Evolutionary conservation across 2,797 vertebrate species (phyloP), one percentile per base, ranked within the genome.

Genomic region (Characodon lateralis): DNA sequence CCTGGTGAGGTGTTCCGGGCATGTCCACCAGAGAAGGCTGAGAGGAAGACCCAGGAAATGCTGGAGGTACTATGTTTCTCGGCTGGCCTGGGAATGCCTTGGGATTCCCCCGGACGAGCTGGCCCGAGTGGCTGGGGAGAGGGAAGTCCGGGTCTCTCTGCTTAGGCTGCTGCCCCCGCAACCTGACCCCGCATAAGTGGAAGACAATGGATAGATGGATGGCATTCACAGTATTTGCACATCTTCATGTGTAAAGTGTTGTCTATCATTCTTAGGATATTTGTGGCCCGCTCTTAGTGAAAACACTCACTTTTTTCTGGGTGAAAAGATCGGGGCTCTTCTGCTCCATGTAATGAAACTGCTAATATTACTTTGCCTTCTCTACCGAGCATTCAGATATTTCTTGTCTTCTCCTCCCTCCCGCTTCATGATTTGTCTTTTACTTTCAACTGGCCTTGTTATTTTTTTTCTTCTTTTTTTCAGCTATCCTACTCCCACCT

Each of bases 401-500:
- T 51, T 89, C 84, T 85, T 72, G 71, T 87, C 76, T 79, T 69
- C 81, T 73, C 50, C 73, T 72, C 74, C 65, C 79, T 83, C 73
- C 75, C 55, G 58, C 79, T 89, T 80, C 39, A 58, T 82, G 84
- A 88, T 90, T 79, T 78, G 78, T 91, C 90, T 87, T 73, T 91
- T 86, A 84, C 83, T 90, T 88, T 82, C 72, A 87, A 72, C 73
- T 85, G 72, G 35, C 65, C 78, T 89, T 84, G 77, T 77, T 83
- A 70, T 83, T 80, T 83, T 88, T 84, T 85, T 89, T 84, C 3
- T 83, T 16, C 31, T 12, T 18, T 20, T 88, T 87, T 88, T 83
- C 81, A 90, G 82, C 81, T 83, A 82, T 77, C 81, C 84, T 76
- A 89, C 92, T 91, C 94, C 93, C 93, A 93, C 93, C 88, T 91